These are phyloP conservation scores for Drosophila bunnanda DNA, from an alignment of 2,888 invertebrate species.

Conservation along the genomic window DNA sequence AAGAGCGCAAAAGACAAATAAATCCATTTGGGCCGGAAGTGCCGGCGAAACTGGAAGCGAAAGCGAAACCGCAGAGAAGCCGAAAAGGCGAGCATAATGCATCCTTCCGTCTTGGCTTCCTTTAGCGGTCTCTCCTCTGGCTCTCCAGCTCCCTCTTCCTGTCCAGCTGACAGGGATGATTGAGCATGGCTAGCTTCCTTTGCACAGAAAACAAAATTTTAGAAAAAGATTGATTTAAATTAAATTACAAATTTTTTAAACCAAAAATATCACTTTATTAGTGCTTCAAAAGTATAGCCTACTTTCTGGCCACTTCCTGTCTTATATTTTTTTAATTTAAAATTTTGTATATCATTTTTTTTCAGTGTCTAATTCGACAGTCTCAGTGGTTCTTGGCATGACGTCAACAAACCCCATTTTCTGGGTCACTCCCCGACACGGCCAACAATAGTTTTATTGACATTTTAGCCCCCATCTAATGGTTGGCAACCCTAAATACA, in stretches of 20 bases:
- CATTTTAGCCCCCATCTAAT: constrained; percentile 30
- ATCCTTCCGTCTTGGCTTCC: constrained; percentile 44
- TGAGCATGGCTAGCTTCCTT: constrained; percentile 30
- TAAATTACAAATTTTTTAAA: too few species aligned
- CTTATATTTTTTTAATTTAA: too few species aligned
- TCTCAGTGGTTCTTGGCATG: constrained; percentile 33
- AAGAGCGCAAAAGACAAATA: constrained; percentile 24
- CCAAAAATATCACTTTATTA: too few species aligned
- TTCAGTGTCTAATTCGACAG: constrained; percentile 15
- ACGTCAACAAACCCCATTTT: constrained; percentile 43
- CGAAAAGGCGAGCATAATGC: constrained; percentile 47
- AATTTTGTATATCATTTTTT: too few species aligned
- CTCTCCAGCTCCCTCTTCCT: constrained; percentile 27
- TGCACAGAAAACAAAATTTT: constrained; percentile 1
- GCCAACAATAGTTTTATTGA: constrained; percentile 46
- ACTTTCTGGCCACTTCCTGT: too few species aligned
- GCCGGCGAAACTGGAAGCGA: constrained; percentile 34
- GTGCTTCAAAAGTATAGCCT: too few species aligned
- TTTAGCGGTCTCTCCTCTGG: constrained; percentile 4
- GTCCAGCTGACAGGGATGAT: constrained; percentile 47
- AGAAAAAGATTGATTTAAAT: background rate
- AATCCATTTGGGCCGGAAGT: constrained; percentile 49
- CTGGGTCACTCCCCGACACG: constrained; percentile 40
- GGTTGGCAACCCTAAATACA: constrained; percentile 33
- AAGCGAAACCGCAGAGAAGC: constrained; percentile 41